Conservation (phyloP, 1,140 invertebrate genomes). For the Galleria mellonella region DNA sequence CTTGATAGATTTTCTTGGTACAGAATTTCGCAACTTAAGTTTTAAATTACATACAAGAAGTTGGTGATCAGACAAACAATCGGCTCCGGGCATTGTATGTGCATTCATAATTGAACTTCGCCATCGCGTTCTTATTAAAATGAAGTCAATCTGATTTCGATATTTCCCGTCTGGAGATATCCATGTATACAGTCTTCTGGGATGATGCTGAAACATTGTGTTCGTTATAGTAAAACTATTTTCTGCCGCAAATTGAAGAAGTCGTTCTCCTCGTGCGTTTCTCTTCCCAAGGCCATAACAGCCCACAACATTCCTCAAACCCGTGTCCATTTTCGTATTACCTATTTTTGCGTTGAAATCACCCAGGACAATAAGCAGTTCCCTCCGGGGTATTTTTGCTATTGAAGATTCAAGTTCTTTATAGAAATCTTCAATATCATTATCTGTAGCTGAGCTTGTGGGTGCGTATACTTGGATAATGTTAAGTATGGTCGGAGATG, state of each 20-base stretch:
- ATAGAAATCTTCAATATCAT: neutral
- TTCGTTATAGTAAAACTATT: conserved; percentile 7
- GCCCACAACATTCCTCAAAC: conserved; percentile 2
- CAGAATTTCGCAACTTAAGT: too few species aligned
- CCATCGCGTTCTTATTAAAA: conserved; percentile 5
- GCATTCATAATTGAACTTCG: too few species aligned
- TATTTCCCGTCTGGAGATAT: conserved; percentile 5
- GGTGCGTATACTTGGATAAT: conserved; percentile 1
- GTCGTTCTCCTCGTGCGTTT: conserved; percentile 6
- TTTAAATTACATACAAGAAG: too few species aligned
- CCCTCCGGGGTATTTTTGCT: conserved; percentile 8
- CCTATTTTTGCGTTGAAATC: conserved; percentile 24
- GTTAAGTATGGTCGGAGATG: neutral
- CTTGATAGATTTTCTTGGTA: too few species aligned
- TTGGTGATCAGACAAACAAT: too few species aligned
- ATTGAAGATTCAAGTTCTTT: neutral
- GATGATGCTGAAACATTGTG: conserved; percentile 7
- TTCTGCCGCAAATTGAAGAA: conserved; percentile 6
- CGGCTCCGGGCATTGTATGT: too few species aligned
- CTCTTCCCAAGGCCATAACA: conserved; percentile 11
- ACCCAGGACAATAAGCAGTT: conserved; percentile 12
- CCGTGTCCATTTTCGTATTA: neutral
- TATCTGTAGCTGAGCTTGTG: neutral
- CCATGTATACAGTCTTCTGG: conserved; percentile 9
- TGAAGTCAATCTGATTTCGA: conserved; percentile 13